Evolutionary conservation across 2,797 vertebrate species (phyloP).

Genomic region (Loris lydekkerianus): DNA sequence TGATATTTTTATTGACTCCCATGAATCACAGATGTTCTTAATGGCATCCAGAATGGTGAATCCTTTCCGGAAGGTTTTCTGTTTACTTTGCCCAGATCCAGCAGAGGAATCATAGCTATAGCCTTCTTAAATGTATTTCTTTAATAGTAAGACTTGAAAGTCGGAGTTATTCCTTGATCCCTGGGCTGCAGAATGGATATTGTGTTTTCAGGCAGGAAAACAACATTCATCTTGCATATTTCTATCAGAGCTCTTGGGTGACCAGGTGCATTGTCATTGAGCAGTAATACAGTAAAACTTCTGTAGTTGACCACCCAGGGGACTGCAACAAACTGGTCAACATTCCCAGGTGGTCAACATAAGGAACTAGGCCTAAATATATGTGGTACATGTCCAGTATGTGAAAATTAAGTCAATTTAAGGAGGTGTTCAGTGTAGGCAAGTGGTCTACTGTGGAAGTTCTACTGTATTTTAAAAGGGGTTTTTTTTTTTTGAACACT

Average conservation of each 20-base stretch:
- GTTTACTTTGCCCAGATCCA: not conserved
- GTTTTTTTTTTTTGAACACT: not conserved
- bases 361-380: no score
- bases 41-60: not conserved
- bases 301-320: no score
- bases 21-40: not conserved
- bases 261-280: not conserved
- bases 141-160: not conserved
- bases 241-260: not conserved
- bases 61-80: not conserved
- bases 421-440: no score
- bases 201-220: not conserved
- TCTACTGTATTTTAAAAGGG: not conserved
- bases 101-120: not conserved
- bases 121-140: not conserved
- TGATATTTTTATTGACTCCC: not conserved
- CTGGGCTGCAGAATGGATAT: not conserved
- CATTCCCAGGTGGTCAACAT: no score
- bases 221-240: not conserved
- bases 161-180: not conserved
- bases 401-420: no score
- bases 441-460: no score
- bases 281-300: not conserved
- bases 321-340: no score
- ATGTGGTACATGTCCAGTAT: no score